Evolutionary conservation across 2,113 vertebrate genomes (phyloP).

Genomic region (Crotophaga sulcirostris): DNA sequence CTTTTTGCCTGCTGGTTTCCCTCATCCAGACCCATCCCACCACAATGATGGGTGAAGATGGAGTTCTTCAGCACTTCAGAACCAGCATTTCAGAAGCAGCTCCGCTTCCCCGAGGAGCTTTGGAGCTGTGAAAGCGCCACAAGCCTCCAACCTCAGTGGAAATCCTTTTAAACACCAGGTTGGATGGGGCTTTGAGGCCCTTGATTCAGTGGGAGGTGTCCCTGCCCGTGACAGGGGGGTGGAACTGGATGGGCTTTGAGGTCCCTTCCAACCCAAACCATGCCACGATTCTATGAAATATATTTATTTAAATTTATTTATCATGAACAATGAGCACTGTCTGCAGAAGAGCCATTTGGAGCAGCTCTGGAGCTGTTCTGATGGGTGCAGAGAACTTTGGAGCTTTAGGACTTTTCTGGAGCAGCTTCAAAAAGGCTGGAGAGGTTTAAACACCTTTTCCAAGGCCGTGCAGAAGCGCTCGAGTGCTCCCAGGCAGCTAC

Average conservation of each 20-base stretch:
- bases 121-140: not conserved
- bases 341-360: not conserved
- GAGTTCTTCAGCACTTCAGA: not conserved
- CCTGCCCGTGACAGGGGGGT: no score
- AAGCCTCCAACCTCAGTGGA: not conserved
- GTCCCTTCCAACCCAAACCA: no score
- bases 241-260: no score
- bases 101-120: not conserved
- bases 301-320: not conserved
- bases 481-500: not conserved
- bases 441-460: not conserved
- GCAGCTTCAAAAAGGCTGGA: not conserved
- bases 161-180: not conserved
- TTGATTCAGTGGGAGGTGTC: no score
- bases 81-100: not conserved
- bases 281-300: no score
- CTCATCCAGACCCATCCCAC: accelerated
- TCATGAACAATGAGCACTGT: not conserved
- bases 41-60: accelerated
- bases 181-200: no score
- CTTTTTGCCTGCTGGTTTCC: no score
- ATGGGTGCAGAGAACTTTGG: not conserved
- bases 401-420: not conserved
- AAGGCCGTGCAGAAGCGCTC: not conserved
- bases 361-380: not conserved